A percentile compares a stretch with the other conserved stretches of the same genome.
These are phyloP conservation scores for Pseudomyrmex gracilis DNA, from an alignment of 1,140 invertebrate species.

Conservation along the genomic window DNA sequence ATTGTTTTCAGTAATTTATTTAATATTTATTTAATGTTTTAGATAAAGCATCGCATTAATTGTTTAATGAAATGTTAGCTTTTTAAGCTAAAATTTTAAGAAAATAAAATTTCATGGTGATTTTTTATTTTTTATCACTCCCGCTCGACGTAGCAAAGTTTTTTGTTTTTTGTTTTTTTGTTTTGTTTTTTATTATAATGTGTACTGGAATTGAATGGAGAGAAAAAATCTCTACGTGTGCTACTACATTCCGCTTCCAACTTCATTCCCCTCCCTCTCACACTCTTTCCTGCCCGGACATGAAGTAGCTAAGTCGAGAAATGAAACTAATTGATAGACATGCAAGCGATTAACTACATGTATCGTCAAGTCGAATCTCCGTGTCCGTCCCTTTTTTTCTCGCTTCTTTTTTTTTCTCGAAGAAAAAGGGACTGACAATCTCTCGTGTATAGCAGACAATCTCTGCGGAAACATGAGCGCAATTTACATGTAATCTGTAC, in stretches of 20 bases:
- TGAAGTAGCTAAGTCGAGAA: slow-evolving; percentile 9
- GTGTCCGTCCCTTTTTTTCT: slow-evolving; percentile 10
- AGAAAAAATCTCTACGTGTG: background rate
- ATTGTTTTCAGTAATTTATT: background rate
- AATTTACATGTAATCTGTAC: background rate
- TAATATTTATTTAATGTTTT: background rate
- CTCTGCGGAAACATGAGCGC: background rate
- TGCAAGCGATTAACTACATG: slow-evolving; percentile 19
- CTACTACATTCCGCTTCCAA: slow-evolving; percentile 8
- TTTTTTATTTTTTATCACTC: too few relatives aligned
- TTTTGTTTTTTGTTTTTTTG: too few relatives aligned
- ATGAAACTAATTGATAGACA: slow-evolving; percentile 13
- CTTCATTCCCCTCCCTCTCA: background rate
- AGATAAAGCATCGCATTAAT: background rate
- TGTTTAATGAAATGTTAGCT: too few relatives aligned
- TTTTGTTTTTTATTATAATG: slow-evolving; percentile 6
- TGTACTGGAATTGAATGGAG: slow-evolving; percentile 54
- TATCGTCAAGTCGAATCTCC: background rate
- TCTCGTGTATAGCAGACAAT: background rate
- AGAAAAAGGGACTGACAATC: background rate
- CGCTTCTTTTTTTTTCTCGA: background rate
- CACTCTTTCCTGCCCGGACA: background rate
- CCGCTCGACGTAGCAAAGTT: background rate
- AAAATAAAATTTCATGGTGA: too few relatives aligned
- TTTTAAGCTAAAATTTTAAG: too few relatives aligned